Base-by-base conservation (phyloP, 1,140 invertebrate species). In the Idris sp. region DNA sequence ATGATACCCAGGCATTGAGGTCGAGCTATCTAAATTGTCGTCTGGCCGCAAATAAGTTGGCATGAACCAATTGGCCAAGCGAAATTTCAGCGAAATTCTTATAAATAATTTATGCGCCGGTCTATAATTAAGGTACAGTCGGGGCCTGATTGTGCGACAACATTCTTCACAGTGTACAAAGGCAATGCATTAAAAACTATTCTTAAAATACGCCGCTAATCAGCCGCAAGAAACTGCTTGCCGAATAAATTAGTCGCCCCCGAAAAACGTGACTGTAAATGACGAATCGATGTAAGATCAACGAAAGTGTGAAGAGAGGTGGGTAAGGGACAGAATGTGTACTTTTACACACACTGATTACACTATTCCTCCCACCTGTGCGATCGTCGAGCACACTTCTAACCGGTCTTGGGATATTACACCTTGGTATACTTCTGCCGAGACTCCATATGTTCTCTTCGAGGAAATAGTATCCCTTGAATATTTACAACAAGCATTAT, bases 391-490 rank as follows among this genome's bases (percentile, higher is more conserved):
- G 56, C 61, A 76, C 61, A 73, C 69, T 77, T 74, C 58, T 19
- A 73, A 76, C 74, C 68, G 74, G 74, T 76, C 74, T 53, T 72
- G 61, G 9, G 46, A 56, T 51, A 38, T 64, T 58, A 64, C 62
- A 53, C 51, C 71, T 68, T 67, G 56, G 33, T 44, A 51, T 53
- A 41, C 46, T 35, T 13, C 8, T 6, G 19, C 2, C 28, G 28
- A 14, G 26, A 67, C 41, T 67, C 58, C 51, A 43, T 58, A 65
- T 59, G 61, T 59, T 61, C 33, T 28, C 18, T 65, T 6, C 33
- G 28, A 16, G 51, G 46, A 74, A 74, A 74, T 74, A 74, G 51
- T 59, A 54, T 53, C 30, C 44, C 69, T 22, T 59, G 59, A 65
- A 65, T 61, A 61, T n/a, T n/a, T 74, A 65, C 59, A 44, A 43